phyloP scores from a whole-genome alignment of 2,797 vertebrate genomes.

The Pipistrellus pipistrellus region DNA sequence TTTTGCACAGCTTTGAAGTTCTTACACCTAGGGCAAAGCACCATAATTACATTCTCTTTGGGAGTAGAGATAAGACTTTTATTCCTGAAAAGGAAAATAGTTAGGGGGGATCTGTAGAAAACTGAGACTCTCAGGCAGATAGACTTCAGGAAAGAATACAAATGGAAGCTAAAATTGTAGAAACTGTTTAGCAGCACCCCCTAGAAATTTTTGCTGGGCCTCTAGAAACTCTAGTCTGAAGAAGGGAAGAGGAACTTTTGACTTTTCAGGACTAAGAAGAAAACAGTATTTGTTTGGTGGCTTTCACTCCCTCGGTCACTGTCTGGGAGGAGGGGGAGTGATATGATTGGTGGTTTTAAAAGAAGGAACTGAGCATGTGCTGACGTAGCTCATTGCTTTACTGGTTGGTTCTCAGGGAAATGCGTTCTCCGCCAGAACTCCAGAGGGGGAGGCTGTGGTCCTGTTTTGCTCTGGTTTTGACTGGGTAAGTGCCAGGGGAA shows the following conservation, averaged over 20 bases:
- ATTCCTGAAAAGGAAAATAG: not conserved
- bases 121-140: not conserved
- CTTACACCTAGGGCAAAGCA: not conserved
- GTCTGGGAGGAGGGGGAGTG: not conserved
- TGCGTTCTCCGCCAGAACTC: not conserved
- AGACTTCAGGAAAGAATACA: conserved; percentile 6
- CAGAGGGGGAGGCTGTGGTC: not conserved
- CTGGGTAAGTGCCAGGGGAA: not conserved
- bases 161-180: not conserved
- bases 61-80: not conserved
- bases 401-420: not conserved
- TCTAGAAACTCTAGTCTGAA: not conserved
- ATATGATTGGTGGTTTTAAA: not conserved
- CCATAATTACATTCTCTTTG: not conserved
- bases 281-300: not conserved
- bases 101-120: not conserved
- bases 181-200: not conserved
- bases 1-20: not conserved
- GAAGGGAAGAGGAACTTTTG: not conserved
- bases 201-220: conserved; percentile 1
- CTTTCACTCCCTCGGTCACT: not conserved
- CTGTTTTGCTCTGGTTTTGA: not conserved
- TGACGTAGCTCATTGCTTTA: not conserved
- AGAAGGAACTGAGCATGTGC: not conserved
- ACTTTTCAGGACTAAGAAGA: not conserved